Conservation (phyloP, 2,888 invertebrate species). For the Rhyacophila evoluta region DNA sequence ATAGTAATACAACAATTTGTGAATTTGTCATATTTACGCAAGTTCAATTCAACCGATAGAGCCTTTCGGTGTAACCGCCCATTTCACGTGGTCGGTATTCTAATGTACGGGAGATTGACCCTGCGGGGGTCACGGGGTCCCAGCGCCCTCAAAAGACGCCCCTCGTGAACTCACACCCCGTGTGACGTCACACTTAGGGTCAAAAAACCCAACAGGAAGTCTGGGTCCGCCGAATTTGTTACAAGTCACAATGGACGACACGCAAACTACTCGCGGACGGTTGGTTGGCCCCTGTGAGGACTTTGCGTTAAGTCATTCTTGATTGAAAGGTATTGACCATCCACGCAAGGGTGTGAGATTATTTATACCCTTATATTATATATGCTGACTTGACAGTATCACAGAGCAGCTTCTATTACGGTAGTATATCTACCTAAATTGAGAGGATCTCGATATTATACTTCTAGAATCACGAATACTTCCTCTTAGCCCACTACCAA, state of each 20-base stretch:
- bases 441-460: no score
- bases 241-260: background rate
- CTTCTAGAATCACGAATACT: no score
- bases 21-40: no score
- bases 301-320: background rate
- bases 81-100: background rate
- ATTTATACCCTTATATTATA: no score
- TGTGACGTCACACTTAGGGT: background rate
- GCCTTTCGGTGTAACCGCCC: background rate
- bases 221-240: conserved; percentile 17
- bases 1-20: no score
- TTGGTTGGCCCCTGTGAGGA: background rate
- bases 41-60: background rate
- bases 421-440: no score
- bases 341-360: no score
- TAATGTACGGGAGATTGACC: conserved; percentile 12
- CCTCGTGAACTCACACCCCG: background rate
- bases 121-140: conserved; percentile 9
- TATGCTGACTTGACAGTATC: no score
- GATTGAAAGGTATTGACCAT: background rate
- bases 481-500: no score
- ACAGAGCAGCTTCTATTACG: no score
- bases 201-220: conserved; percentile 24
- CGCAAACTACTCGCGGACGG: background rate
- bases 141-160: conserved; percentile 9